Evolutionary conservation across 2,888 invertebrate genomes (phyloP).

Genomic region (Mimas tiliae): DNA sequence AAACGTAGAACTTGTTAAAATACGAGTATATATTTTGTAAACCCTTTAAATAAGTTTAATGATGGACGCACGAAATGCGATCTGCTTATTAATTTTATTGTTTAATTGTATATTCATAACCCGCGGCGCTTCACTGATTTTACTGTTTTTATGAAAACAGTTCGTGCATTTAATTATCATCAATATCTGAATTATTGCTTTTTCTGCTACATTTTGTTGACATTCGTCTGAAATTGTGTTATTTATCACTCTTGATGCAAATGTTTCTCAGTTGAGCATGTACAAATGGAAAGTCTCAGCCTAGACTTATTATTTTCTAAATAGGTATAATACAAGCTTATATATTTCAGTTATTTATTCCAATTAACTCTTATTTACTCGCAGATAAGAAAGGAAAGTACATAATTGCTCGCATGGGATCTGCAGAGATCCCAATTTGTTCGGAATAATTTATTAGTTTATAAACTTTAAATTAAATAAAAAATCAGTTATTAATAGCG

Average conservation of each 20-base stretch:
- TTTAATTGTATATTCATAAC: not conserved
- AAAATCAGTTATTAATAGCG: too few species aligned
- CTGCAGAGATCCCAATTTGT: too few species aligned
- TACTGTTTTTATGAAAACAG: not conserved
- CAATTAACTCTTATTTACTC: too few species aligned
- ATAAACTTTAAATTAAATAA: too few species aligned
- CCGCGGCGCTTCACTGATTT: not conserved
- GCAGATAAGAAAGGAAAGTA: too few species aligned
- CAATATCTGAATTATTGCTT: constrained; percentile 6
- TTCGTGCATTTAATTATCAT: not conserved
- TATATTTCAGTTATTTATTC: too few species aligned
- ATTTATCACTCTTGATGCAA: not conserved
- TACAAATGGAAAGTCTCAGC: not conserved
- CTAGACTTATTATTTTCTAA: too few species aligned
- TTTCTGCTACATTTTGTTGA: not conserved
- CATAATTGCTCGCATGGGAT: too few species aligned
- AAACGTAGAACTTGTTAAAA: not conserved
- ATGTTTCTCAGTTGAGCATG: not conserved
- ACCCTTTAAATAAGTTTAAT: not conserved
- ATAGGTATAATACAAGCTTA: too few species aligned
- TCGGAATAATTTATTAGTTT: too few species aligned
- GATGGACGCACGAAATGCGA: not conserved
- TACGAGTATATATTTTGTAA: not conserved
- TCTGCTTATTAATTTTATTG: not conserved
- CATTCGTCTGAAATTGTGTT: not conserved